phyloP scores from a whole-genome alignment of 2,113 vertebrate genomes.

The Clarias magur region DNA sequence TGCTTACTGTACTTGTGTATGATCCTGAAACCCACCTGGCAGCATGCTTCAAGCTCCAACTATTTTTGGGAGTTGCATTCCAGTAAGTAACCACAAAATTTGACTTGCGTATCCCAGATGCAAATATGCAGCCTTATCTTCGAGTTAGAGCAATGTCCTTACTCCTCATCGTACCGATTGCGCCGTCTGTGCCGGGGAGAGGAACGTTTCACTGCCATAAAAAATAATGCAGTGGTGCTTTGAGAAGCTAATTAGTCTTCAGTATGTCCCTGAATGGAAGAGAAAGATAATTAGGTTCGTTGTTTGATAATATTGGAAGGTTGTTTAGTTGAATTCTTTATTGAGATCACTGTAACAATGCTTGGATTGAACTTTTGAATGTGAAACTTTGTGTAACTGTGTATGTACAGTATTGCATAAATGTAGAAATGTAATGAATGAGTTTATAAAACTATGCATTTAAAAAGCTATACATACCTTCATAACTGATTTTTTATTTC shows the following conservation, averaged over 20 bases:
- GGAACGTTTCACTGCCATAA: not conserved
- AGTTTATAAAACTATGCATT: too few species aligned
- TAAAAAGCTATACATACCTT: too few species aligned
- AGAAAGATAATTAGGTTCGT: not conserved
- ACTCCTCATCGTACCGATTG: not conserved
- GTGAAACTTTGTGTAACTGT: not conserved
- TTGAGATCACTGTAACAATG: not conserved
- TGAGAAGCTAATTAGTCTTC: not conserved
- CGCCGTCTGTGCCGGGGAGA: not conserved
- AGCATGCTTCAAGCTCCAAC: not conserved
- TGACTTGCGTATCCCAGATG: not conserved
- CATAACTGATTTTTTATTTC: too few species aligned
- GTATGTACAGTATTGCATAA: not conserved
- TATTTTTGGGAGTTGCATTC: not conserved
- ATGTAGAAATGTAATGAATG: too few species aligned
- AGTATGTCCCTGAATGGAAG: not conserved
- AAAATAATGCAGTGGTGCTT: too few species aligned
- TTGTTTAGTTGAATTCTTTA: not conserved
- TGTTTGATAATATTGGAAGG: not conserved
- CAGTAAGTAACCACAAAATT: not conserved
- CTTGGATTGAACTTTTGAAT: not conserved
- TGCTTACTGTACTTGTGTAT: not conserved
- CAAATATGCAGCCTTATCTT: slow-evolving; percentile 16
- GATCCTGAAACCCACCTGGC: not conserved
- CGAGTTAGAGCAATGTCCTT: not conserved